These are phyloP conservation scores for Ursus arctos DNA, from an alignment of 2,113 vertebrate genomes.

Conservation along the genomic window DNA sequence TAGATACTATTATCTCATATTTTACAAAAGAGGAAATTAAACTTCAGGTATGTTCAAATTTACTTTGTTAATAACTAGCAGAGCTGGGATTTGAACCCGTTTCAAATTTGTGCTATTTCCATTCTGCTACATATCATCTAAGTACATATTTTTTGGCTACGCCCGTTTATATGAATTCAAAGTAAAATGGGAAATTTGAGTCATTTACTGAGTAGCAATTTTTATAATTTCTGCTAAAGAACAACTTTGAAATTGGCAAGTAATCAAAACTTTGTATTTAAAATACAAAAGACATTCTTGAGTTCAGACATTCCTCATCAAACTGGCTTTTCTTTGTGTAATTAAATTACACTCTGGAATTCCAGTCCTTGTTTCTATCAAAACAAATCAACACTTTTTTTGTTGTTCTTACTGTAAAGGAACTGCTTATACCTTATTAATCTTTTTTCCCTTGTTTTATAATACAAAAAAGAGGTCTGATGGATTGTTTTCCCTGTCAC, in stretches of 20 bases:
- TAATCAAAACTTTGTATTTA: constrained; percentile 24
- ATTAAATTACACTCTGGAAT: not conserved
- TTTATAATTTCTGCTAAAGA: constrained; percentile 54
- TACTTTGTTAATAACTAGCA: not conserved
- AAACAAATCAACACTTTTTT: not conserved
- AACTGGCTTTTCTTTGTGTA: constrained; percentile 24
- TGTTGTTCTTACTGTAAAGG: not conserved
- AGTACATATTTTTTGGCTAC: not conserved
- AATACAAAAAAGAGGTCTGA: not conserved
- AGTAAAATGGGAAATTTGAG: constrained; percentile 10
- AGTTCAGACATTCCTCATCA: not conserved
- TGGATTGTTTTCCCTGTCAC: not conserved
- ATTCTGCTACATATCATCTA: not conserved
- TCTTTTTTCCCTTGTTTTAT: not conserved
- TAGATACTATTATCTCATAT: not conserved
- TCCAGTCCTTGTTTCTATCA: not conserved
- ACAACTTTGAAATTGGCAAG: constrained; percentile 40
- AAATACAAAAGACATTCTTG: constrained; percentile 33
- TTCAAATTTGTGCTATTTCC: not conserved
- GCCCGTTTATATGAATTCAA: not conserved
- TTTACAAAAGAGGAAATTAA: not conserved
- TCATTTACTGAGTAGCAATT: constrained; percentile 11
- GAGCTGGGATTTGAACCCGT: not conserved
- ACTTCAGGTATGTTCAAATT: not conserved
- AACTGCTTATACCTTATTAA: not conserved